Base-by-base conservation (phyloP, 35 echinoderm and acorn worm genomes). In the Ophioderma brevispina region DNA sequence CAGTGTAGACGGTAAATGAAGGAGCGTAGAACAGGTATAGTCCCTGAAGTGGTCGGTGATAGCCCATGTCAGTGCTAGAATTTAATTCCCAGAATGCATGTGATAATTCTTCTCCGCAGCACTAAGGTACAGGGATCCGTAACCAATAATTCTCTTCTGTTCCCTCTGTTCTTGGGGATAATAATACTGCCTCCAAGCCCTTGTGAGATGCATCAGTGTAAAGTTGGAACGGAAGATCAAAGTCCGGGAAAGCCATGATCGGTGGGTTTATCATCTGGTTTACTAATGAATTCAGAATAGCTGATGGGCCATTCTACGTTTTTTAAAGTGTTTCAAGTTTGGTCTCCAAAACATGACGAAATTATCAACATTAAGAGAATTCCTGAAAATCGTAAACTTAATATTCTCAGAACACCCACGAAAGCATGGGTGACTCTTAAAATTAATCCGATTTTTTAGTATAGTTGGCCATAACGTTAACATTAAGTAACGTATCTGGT, bases 51-150 rank as follows among this genome's bases (percentile, higher is more conserved):
- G 34, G 81, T 85, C 33, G 81, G 18, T 30, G 90, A 36, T 81
- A 38, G 46, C 46, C 92, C 86, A 94, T 35, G 89, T 89, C 28
- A 94, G 49, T n/a, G 92, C 86, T 41, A 87, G n/a, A n/a, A n/a
- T n/a, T n/a, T n/a, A n/a, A n/a, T n/a, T n/a, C n/a, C n/a, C n/a
- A 36, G 36, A 94, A 94, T 46, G 85, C 89, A 56, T 85, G 38
- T 41, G 85, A 41, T 94, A 94, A 32, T 90, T 94, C 19, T 43
- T 33, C 32, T 94, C 92, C 1, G 92, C 50, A 49, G 86, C 31
- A 31, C 59, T 78, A 0, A 94, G 36, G 25, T 79, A 78, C 13
- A 80, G n/a, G 1, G 78, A 84, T 6, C 77, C 92, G 85, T 89
- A 94, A 0, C 40, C 86, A 46, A 90, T 84, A 0, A 84, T 78